These are phyloP conservation scores for Scyliorhinus canicula DNA, from an alignment of 2,797 vertebrate genomes.

Conservation along the genomic window DNA sequence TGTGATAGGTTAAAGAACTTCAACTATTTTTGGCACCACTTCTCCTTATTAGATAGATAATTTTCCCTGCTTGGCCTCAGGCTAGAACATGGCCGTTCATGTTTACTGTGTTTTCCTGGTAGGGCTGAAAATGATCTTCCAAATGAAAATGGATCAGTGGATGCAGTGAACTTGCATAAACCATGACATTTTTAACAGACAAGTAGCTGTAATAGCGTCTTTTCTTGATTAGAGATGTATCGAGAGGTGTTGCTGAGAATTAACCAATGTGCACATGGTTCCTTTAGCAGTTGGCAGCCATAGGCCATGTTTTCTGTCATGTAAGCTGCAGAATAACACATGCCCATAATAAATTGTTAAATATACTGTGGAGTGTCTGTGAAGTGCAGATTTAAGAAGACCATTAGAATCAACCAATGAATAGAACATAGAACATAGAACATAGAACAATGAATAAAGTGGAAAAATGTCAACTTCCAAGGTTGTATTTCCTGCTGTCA, in stretches of 20 bases:
- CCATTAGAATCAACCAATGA: neutral
- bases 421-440: no score
- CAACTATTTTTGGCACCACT: neutral
- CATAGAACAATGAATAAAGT: no score
- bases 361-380: neutral
- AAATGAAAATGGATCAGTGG: constrained; percentile 1
- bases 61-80: neutral
- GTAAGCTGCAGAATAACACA: neutral
- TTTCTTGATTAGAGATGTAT: neutral
- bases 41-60: neutral
- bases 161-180: neutral
- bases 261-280: neutral
- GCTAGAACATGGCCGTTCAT: neutral
- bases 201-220: neutral
- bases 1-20: neutral
- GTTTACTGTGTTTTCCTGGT: neutral
- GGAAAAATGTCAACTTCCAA: neutral
- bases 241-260: neutral
- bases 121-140: neutral
- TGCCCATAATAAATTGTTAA: neutral
- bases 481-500: neutral
- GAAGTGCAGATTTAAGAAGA: neutral
- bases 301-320: neutral
- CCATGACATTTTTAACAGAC: neutral
- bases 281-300: neutral